Conservation (phyloP, 2,113 vertebrate genomes). For the Fulica atra region DNA sequence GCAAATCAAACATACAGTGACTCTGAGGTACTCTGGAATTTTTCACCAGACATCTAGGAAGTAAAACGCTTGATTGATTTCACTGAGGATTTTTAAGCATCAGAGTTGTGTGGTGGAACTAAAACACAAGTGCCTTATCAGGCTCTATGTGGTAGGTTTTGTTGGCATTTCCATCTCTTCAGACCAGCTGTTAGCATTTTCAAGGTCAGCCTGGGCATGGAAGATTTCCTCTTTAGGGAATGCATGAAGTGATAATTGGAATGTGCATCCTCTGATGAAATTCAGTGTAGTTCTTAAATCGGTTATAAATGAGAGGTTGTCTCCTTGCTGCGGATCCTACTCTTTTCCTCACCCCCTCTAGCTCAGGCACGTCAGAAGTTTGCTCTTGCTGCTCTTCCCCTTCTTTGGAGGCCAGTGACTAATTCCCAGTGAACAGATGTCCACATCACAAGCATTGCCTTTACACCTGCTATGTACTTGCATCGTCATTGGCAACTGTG, state of each 20-base stretch:
- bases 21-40: neutral
- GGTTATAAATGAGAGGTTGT: constrained; percentile 1
- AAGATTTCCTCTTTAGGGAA: constrained; percentile 22
- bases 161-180: constrained; percentile 20
- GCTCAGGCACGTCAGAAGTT: neutral
- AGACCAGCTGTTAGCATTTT: constrained; percentile 58
- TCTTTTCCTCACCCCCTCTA: neutral
- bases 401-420: neutral
- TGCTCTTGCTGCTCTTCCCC: neutral
- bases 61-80: constrained; percentile 7
- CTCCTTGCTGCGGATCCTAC: neutral
- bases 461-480: constrained; percentile 31
- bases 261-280: constrained; percentile 30
- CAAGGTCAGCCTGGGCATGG: constrained; percentile 29
- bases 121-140: constrained; percentile 15
- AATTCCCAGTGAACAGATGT: constrained; percentile 18
- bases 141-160: neutral
- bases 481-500: neutral
- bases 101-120: neutral
- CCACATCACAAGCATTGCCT: neutral
- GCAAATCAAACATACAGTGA: neutral
- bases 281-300: neutral
- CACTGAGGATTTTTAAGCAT: neutral
- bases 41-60: neutral
- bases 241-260: neutral